A percentile compares a stretch with the other conserved stretches of the same genome.
Conservation (phyloP, 2,888 invertebrate species). For the Latrodectus elegans region DNA sequence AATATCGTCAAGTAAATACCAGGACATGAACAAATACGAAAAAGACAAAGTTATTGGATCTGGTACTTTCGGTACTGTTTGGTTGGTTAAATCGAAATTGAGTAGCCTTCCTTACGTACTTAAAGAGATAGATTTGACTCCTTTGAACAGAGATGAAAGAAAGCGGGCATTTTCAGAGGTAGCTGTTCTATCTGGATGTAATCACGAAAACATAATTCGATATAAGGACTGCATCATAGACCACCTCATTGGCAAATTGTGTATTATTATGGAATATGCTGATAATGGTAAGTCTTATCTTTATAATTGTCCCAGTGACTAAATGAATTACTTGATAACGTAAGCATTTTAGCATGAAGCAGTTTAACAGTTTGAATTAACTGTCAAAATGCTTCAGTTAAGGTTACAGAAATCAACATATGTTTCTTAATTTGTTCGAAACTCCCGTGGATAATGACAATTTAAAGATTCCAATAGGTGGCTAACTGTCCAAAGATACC, state of each 20-base stretch:
- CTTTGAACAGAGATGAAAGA: slow-evolving; percentile 72
- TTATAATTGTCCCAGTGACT: too few species aligned
- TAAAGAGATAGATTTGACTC: slow-evolving; percentile 76
- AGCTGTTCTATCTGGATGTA: slow-evolving; percentile 75
- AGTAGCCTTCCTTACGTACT: slow-evolving; percentile 74
- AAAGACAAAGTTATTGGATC: slow-evolving; percentile 75
- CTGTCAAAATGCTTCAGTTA: too few species aligned
- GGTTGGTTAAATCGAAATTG: slow-evolving; percentile 74
- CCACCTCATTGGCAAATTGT: slow-evolving; percentile 75
- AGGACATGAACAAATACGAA: slow-evolving; percentile 31
- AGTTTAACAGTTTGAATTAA: too few species aligned
- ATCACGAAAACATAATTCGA: slow-evolving; percentile 76
- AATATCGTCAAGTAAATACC: too few species aligned
- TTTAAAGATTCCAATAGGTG: too few species aligned
- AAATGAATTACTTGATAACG: too few species aligned
- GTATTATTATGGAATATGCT: slow-evolving; percentile 78
- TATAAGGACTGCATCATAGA: slow-evolving; percentile 76
- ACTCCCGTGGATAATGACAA: too few species aligned
- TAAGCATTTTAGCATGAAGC: too few species aligned
- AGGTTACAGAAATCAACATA: too few species aligned
- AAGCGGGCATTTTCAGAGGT: slow-evolving; percentile 76
- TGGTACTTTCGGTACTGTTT: slow-evolving; percentile 77
- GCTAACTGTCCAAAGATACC: too few species aligned
- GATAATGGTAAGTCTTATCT: slow-evolving; percentile 74
- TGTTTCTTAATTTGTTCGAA: too few species aligned